Percentiles rank a stretch among this genome's conserved stretches.
Evolutionary conservation across 2,113 vertebrate species (phyloP).

Genomic region (Genyomyrus donnyi): DNA sequence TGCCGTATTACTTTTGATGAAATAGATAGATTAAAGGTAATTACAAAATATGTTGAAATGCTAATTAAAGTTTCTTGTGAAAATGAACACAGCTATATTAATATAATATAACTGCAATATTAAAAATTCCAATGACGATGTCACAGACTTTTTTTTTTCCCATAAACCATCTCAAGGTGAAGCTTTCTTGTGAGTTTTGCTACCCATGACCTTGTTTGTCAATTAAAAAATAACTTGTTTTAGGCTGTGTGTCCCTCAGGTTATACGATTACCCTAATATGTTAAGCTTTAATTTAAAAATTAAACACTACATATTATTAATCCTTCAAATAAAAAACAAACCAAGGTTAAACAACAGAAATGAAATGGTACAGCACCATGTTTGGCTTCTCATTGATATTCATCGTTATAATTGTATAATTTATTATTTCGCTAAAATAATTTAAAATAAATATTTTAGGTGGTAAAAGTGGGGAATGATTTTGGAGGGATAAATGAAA

Average conservation of each 20-base stretch:
- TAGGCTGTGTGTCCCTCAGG: not conserved
- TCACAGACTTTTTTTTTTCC: not conserved
- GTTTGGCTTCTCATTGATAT: not conserved
- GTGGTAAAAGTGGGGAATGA: not conserved
- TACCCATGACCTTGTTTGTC: not conserved
- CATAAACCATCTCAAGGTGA: not conserved
- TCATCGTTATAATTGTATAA: not conserved
- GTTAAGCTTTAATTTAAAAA: not conserved
- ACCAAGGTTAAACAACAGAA: not conserved
- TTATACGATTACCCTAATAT: not conserved
- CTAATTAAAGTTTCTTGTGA: not conserved
- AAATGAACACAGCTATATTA: not conserved
- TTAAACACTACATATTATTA: not conserved
- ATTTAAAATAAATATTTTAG: conserved; percentile 13
- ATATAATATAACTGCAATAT: not conserved
- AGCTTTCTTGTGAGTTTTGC: not conserved
- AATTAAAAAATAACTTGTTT: not conserved
- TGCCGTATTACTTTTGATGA: not conserved
- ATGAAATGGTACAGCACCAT: not conserved
- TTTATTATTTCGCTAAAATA: conserved; percentile 14
- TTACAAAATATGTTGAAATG: not conserved
- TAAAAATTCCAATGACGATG: not conserved
- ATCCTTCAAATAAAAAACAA: not conserved
- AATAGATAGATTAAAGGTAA: not conserved
- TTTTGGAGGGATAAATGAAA: not conserved